Conservation (phyloP, 2,888 invertebrate genomes). For the Aporophyla lueneburgensis region DNA sequence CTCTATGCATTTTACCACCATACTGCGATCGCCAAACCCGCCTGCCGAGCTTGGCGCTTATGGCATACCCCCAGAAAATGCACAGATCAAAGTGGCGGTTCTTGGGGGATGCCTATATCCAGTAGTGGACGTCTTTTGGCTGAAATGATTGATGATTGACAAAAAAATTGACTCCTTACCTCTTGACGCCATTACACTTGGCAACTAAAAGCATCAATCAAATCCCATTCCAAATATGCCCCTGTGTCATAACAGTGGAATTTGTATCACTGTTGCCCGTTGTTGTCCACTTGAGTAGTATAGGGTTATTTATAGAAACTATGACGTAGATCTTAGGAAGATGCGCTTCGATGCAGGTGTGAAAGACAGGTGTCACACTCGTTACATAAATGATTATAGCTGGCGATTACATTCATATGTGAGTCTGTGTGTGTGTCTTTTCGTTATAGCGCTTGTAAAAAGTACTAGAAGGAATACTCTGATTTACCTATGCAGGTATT, state of each 20-base stretch:
- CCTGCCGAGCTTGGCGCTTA: no score
- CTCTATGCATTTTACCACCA: no score
- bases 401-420: not conserved
- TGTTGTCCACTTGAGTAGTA: slow-evolving; percentile 29
- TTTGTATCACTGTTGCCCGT: slow-evolving; percentile 45
- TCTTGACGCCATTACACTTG: not conserved
- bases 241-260: slow-evolving; percentile 26
- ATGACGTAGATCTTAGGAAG: slow-evolving; percentile 41
- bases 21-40: no score
- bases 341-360: slow-evolving; percentile 40
- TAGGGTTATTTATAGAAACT: slow-evolving; percentile 34
- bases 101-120: no score
- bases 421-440: not conserved
- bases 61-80: no score
- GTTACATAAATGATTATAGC: slow-evolving; percentile 1
- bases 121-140: no score
- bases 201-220: slow-evolving; percentile 36
- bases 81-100: no score
- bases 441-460: not conserved
- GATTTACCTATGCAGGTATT: no score
- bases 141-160: not conserved
- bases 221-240: slow-evolving; percentile 41
- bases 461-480: no score
- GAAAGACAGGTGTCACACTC: slow-evolving; percentile 22
- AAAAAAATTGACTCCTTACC: not conserved